Percentiles rank a stretch among this genome's conserved stretches.
phyloP scores from a whole-genome alignment of 2,797 vertebrate genomes.

The Cirrhinus molitorella region DNA sequence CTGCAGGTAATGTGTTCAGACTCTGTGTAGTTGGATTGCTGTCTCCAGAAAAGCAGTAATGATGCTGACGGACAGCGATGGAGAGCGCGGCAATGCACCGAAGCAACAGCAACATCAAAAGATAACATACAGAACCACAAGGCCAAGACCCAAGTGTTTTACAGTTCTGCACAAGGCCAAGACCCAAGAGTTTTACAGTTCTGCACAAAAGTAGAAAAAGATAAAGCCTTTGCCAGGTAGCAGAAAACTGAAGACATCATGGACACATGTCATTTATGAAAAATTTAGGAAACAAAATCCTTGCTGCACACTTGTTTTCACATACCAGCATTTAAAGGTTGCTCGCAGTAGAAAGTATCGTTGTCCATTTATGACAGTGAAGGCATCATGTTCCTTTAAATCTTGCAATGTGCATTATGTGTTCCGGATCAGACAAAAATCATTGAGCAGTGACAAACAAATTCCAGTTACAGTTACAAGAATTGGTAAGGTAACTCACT shows the following conservation, averaged over 20 bases:
- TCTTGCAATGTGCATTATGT: background rate
- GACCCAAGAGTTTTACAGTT: background rate
- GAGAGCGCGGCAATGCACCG: too few species aligned
- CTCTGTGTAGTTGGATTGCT: too few species aligned
- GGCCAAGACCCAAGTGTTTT: background rate
- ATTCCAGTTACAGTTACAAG: conserved; percentile 2
- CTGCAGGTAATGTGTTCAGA: too few species aligned
- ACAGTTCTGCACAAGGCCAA: background rate
- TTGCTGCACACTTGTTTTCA: background rate
- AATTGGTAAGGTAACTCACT: background rate
- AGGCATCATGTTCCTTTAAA: conserved; percentile 1
- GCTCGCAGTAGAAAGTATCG: background rate
- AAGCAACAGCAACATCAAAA: too few species aligned
- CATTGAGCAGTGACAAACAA: background rate
- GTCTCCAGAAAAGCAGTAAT: too few species aligned
- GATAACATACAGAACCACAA: too few species aligned
- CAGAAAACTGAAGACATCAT: background rate
- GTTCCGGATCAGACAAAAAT: background rate
- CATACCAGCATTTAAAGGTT: background rate
- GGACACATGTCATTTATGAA: background rate
- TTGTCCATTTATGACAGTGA: background rate
- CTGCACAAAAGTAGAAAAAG: background rate
- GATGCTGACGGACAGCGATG: too few species aligned
- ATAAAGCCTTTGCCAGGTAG: background rate
- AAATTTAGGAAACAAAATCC: background rate